Evolutionary conservation across 2,113 vertebrate species (phyloP), one percentile per base, ranked within the genome.

Genomic region (Diadophis punctatus): DNA sequence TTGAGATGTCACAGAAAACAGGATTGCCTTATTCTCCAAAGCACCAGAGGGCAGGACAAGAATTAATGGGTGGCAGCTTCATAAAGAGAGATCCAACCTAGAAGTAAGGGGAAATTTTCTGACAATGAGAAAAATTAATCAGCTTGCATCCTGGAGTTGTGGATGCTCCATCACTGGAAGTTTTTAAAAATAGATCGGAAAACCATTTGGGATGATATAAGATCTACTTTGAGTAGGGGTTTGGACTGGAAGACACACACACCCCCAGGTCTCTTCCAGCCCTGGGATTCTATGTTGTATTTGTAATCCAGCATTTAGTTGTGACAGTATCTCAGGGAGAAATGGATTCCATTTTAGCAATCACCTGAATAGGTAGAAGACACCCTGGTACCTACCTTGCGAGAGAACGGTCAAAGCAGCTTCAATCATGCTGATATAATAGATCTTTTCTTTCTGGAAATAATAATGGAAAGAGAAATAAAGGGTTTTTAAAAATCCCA

Each of bases 371-470:
- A 52, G 52, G 34, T 7, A 1, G 55, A 27, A 12, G 52, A 30
- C 4, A 86, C 4, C 4, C 34, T 3, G 46, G 90, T 90, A 97
- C 97, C 94, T 93, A 98, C 97, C 97, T 95, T 93, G 94, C 85
- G 94, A 92, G 88, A 94, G 89, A 49, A 97, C 8, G 0, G 49
- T 96, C 86, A 97, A 74, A 58, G 34, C 90, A 87, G 96, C 97
- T 51, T 87, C 97, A 89, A 99, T 80, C 53, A 91, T 96, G 90
- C 51, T 96, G 92, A 99, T 93, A 20, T 97, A 98, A 93, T 98
- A 98, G 0, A 30, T 5, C 1, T 96, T 94, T 86, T 94, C 95
- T 68, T 97, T 96, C 99, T 99, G 96, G 23, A 96, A 97, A 39
- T 53, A 80, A 84, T 14, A 3, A 27, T 9, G 46, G 25, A 12